phyloP scores from a whole-genome alignment of 2,888 invertebrate species.

The Tinea trinotella region DNA sequence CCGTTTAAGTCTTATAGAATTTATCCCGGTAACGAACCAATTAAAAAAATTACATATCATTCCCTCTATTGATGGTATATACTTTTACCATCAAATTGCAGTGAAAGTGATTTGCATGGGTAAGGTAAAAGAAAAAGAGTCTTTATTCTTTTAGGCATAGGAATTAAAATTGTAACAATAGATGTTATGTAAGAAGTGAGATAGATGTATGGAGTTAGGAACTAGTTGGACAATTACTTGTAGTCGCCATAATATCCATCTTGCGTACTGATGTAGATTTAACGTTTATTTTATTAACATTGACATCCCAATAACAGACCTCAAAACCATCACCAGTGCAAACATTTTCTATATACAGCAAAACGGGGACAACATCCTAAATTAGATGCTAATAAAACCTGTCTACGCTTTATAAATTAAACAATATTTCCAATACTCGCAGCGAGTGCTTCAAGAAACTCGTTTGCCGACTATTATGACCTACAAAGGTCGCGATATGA shows the following conservation, averaged over 20 bases:
- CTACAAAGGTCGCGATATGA: conserved; percentile 3
- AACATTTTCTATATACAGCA: too few relatives aligned
- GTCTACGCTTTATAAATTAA: neutral
- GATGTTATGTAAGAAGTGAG: neutral
- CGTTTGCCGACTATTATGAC: neutral
- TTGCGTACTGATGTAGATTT: too few relatives aligned
- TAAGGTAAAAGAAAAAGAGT: neutral
- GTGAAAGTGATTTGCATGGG: conserved; percentile 5
- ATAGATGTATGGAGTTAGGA: neutral
- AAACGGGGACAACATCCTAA: too few relatives aligned
- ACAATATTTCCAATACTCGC: neutral
- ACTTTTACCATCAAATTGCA: neutral
- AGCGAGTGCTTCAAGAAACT: neutral
- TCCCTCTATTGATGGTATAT: neutral
- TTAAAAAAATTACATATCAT: conserved; percentile 1
- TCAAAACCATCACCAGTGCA: too few relatives aligned
- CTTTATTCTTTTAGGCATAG: neutral
- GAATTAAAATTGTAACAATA: neutral
- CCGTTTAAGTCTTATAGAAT: neutral
- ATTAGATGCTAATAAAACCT: neutral
- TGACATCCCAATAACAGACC: too few relatives aligned
- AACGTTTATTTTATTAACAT: too few relatives aligned
- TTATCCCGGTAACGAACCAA: neutral
- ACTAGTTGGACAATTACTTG: neutral
- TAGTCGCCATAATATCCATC: too few relatives aligned